Conservation (phyloP, 2,888 invertebrate species). For the Xestobium rufovillosum region DNA sequence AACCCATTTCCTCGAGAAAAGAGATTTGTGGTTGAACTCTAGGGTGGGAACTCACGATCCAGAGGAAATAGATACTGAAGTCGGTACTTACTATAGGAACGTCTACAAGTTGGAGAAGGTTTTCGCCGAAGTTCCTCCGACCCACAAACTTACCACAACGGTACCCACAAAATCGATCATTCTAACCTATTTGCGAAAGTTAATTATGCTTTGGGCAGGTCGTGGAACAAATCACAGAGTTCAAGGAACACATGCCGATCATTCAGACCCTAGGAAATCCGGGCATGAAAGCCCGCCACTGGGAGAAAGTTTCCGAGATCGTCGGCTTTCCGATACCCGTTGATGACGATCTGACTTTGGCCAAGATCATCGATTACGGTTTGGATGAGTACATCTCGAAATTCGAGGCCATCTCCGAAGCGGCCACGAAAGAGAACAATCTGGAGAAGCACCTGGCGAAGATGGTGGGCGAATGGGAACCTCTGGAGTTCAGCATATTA, state of each 20-base stretch:
- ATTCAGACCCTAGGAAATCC: conserved; percentile 91
- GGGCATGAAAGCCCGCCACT: conserved; percentile 84
- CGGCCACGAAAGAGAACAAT: conserved; percentile 92
- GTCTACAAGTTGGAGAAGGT: conserved; percentile 84
- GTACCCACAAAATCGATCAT: conserved; percentile 35
- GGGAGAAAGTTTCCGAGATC: conserved; percentile 92
- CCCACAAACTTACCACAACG: conserved; percentile 62
- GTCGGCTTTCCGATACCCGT: conserved; percentile 88
- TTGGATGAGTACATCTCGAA: conserved; percentile 80
- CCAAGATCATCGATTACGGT: conserved; percentile 83
- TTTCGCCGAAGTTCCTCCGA: conserved; percentile 69
- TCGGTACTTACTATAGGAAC: conserved; percentile 60
- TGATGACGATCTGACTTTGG: conserved; percentile 72
- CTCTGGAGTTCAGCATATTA: conserved; percentile 64
- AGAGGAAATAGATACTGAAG: conserved; percentile 78
- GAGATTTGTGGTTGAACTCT: conserved; percentile 77
- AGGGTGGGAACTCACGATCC: conserved; percentile 81
- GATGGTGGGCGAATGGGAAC: conserved; percentile 90
- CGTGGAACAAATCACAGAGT: conserved; percentile 72
- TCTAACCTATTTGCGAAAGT: conserved; percentile 2
- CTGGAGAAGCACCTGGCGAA: conserved; percentile 80
- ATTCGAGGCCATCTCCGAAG: conserved; percentile 87
- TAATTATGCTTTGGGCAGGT: conserved; percentile 27
- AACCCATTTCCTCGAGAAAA: conserved; percentile 74
- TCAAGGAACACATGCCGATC: conserved; percentile 84